Evolutionary conservation across 2,888 invertebrate genomes (phyloP).

Genomic region (Acleris literana): DNA sequence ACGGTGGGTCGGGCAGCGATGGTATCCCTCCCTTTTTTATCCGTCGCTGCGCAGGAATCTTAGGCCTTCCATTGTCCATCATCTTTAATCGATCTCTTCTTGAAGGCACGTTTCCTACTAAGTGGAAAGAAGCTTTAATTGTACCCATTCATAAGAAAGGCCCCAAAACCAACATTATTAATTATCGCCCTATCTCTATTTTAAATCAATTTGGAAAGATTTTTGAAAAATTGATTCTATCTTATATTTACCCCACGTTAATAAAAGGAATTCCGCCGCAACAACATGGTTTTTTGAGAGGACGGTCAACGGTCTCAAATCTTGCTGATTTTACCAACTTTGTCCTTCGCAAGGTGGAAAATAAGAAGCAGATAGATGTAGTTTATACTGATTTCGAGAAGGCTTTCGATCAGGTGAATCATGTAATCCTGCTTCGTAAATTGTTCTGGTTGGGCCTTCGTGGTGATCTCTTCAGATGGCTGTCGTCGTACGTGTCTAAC

Average conservation of each 20-base stretch:
- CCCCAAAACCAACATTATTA: background rate
- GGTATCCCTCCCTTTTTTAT: constrained; percentile 11
- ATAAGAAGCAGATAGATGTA: constrained; percentile 35
- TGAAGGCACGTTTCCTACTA: constrained; percentile 1
- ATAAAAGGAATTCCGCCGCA: background rate
- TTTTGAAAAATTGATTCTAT: background rate
- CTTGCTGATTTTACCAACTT: constrained; percentile 9
- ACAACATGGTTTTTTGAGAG: constrained; percentile 21
- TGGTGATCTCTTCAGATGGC: constrained; percentile 37
- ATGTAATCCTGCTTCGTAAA: constrained; percentile 35
- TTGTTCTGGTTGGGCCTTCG: constrained; percentile 33
- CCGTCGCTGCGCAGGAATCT: background rate
- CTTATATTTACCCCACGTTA: background rate
- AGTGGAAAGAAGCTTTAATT: constrained; percentile 10
- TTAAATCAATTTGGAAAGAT: constrained; percentile 2
- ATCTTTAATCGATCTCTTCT: background rate
- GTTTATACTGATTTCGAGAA: constrained; percentile 35
- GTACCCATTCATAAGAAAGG: constrained; percentile 8
- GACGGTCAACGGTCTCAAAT: constrained; percentile 7
- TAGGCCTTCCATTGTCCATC: constrained; percentile 1
- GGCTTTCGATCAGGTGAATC: constrained; percentile 35
- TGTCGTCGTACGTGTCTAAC: constrained; percentile 36
- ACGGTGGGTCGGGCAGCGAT: constrained; percentile 9
- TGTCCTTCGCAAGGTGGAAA: constrained; percentile 25
- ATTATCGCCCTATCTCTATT: constrained; percentile 4